Conservation (phyloP, 2,797 vertebrate species). For the Micropoecilia bifurca region DNA sequence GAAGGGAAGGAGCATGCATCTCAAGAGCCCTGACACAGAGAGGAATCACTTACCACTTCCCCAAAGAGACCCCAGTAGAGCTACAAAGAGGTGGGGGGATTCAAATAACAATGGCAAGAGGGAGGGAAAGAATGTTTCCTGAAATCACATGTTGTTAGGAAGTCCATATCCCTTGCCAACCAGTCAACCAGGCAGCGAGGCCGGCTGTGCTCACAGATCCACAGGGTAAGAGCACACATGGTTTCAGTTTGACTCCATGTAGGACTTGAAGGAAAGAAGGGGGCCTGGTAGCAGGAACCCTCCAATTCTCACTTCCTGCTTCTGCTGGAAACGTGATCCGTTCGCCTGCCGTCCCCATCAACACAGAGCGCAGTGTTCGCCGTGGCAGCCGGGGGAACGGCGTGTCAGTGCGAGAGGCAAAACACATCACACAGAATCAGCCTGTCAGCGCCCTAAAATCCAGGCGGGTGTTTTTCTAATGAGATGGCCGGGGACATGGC, state of each 20-base stretch:
- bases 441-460: constrained; percentile 69
- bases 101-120: constrained; percentile 70
- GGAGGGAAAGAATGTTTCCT: constrained; percentile 71
- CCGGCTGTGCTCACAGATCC: constrained; percentile 60
- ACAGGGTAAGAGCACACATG: constrained; percentile 82
- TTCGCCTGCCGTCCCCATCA: constrained; percentile 58
- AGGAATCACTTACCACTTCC: constrained; percentile 74
- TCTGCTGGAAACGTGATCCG: constrained; percentile 77
- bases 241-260: constrained; percentile 82
- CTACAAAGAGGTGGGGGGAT: constrained; percentile 55
- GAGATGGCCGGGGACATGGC: constrained; percentile 40
- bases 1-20: constrained; percentile 51
- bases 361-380: constrained; percentile 69
- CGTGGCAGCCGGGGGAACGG: constrained; percentile 53
- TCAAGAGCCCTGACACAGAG: constrained; percentile 71
- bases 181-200: constrained; percentile 46
- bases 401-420: constrained; percentile 50
- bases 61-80: constrained; percentile 59
- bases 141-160: constrained; percentile 67
- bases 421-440: constrained; percentile 66
- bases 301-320: constrained; percentile 84
- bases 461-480: constrained; percentile 55
- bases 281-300: constrained; percentile 79
- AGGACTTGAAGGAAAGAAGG: constrained; percentile 70
- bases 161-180: constrained; percentile 65